Conservation (phyloP, 2,797 vertebrate species). For the Dromococcyx pavoninus region DNA sequence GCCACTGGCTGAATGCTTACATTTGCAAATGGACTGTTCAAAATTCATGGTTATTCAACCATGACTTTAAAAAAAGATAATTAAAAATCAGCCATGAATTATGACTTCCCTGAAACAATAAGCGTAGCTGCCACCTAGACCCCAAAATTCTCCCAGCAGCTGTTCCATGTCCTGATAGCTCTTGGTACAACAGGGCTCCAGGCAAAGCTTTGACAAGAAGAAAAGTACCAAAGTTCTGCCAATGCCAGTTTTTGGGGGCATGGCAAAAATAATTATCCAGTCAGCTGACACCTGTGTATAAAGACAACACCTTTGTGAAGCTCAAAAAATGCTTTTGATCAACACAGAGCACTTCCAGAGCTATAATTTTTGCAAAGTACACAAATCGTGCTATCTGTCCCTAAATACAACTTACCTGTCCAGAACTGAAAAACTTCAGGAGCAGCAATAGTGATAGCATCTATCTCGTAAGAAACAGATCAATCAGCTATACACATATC, state of each 20-base stretch:
- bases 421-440: background rate
- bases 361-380: background rate
- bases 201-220: background rate
- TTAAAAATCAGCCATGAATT: slow-evolving; percentile 5
- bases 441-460: background rate
- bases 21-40: background rate
- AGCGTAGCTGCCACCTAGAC: background rate
- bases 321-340: background rate
- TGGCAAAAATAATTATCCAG: background rate
- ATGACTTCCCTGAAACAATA: slow-evolving; percentile 30
- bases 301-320: background rate
- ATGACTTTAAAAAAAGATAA: background rate
- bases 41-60: slow-evolving; percentile 10
- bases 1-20: slow-evolving; percentile 1
- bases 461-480: background rate
- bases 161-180: background rate
- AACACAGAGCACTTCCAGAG: background rate
- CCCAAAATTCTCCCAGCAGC: background rate
- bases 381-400: background rate
- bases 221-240: background rate
- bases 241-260: background rate
- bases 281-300: background rate
- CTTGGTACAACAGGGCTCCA: background rate
- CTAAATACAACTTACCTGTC: background rate
- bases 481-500: background rate